Percentiles rank a stretch among this genome's conserved stretches.
Evolutionary conservation across 92 coral and sea anemone genomes (phyloP).

Genomic region (Diadumene lineata): DNA sequence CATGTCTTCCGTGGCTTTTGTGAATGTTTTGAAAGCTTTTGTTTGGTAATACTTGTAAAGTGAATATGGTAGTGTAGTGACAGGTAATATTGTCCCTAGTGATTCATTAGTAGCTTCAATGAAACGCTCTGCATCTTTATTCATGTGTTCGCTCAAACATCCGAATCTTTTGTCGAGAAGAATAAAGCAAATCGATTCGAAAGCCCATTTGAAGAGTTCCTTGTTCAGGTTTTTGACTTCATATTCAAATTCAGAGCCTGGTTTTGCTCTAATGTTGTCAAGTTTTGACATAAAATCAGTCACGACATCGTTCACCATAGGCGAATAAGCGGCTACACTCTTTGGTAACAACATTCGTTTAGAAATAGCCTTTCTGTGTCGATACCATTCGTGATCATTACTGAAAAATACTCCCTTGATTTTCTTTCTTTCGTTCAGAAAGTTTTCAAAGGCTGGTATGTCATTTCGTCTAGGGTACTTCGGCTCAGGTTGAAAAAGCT

Average conservation of each 20-base stretch:
- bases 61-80: slow-evolving; percentile 50
- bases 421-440: slow-evolving; percentile 38
- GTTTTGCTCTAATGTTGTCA: slow-evolving; percentile 29
- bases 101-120: slow-evolving; percentile 32
- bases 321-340: slow-evolving; percentile 40
- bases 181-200: slow-evolving; percentile 60
- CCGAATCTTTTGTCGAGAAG: slow-evolving; percentile 67
- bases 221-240: slow-evolving; percentile 53
- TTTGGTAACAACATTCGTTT: slow-evolving; percentile 59
- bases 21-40: slow-evolving; percentile 52
- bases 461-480: slow-evolving; percentile 49
- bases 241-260: slow-evolving; percentile 32
- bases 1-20: slow-evolving; percentile 37
- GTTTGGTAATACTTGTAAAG: slow-evolving; percentile 61
- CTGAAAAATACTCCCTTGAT: slow-evolving; percentile 51
- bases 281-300: slow-evolving; percentile 49
- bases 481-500: slow-evolving; percentile 46
- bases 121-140: slow-evolving; percentile 51
- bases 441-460: slow-evolving; percentile 50
- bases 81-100: slow-evolving; percentile 7
- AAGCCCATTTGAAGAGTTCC: slow-evolving; percentile 81
- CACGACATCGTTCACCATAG: slow-evolving; percentile 49
- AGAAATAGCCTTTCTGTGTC: slow-evolving; percentile 47
- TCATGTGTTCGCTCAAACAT: slow-evolving; percentile 32
- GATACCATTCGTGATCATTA: slow-evolving; percentile 58